These are phyloP conservation scores for Astatoreochromis straeleni DNA, from an alignment of 2,113 vertebrate genomes.

Conservation along the genomic window DNA sequence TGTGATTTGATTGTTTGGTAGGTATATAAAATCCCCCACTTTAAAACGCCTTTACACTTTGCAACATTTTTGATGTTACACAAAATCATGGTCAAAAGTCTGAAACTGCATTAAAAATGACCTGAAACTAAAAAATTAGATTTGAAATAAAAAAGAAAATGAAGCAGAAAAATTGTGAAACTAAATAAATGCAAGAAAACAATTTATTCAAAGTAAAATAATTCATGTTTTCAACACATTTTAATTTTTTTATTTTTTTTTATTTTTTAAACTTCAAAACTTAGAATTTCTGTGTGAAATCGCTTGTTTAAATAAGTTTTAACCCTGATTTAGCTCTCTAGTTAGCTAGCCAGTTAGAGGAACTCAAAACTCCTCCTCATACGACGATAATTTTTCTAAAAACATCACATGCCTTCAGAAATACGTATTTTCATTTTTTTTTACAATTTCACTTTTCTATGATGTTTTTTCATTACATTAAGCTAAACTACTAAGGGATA, in stretches of 20 bases:
- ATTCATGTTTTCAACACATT: neutral
- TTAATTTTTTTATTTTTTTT: neutral
- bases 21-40: neutral
- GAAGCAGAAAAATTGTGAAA: neutral
- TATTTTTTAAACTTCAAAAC: neutral
- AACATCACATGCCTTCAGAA: neutral
- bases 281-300: neutral
- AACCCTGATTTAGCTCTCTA: neutral
- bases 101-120: neutral
- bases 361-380: neutral
- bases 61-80: fast-evolving
- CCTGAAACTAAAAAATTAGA: neutral
- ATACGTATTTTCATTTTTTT: neutral
- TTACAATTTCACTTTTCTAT: neutral
- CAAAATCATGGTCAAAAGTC: neutral
- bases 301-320: neutral
- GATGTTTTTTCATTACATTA: neutral
- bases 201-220: neutral
- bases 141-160: neutral
- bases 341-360: neutral
- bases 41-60: neutral
- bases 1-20: neutral
- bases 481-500: neutral
- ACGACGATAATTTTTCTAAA: neutral
- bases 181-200: neutral